Evolutionary conservation across 2,113 vertebrate species (phyloP), one percentile per base, ranked within the genome.

Genomic region (Epinephelus cyanopodus): DNA sequence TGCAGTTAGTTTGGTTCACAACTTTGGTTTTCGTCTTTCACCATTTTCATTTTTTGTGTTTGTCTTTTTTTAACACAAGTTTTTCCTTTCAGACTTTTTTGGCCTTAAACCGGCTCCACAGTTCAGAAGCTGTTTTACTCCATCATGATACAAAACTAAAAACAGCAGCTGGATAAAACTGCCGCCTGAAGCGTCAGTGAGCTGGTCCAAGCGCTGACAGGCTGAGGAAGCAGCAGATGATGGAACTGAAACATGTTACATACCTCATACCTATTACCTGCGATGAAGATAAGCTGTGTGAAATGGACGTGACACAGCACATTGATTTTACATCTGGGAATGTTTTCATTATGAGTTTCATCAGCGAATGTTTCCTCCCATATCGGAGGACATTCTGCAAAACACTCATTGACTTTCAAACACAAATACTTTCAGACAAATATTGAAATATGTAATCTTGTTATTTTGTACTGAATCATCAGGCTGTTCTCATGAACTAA

Each of bases 221-320:
- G 27, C 29, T 15, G 14, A 54, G 69, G 42, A 37, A 83, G 77
- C 69, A 58, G 70, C 77, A 50, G 73, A 37, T 54, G 1, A 27
- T 1, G 13, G 2, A 29, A 18, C 13, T 29, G 62, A 64, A 62
- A 61, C 29, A 15, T 4, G 15, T 60, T 52, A 87, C 88, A 13
- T 90, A 90, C 82, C 88, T 87, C 3, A 13, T 79, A 12, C 62
- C 82, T 7, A 85, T 47, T 53, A 90, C 74, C 67, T 87, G 71
- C 39, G 79, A 23, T 1, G 88, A 13, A 9, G 88, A 80, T 3
- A 77, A 53, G 17, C 88, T 90, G 88, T 56, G 52, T 85, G 74
- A 77, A 27, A 87, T 1, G 23, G 58, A 84, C 17, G 45, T 45
- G 47, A 79, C 53, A 79, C 74, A 75, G 47, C 80, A 69, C 21